These are phyloP conservation scores for Bubo blakistoni DNA, from an alignment of 2,113 vertebrate genomes.

Conservation along the genomic window DNA sequence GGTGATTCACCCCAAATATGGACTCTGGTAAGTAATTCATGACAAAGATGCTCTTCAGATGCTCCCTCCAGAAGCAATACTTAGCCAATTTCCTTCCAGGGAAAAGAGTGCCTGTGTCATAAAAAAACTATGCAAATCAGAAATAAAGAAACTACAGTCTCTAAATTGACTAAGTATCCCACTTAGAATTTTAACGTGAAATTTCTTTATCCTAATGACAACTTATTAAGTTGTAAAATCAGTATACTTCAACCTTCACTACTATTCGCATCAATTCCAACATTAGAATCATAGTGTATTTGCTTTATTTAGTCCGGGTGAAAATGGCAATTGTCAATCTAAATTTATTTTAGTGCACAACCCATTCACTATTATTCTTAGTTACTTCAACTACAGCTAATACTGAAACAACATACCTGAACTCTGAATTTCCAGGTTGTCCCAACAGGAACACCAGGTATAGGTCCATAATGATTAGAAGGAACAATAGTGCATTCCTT, in stretches of 20 bases:
- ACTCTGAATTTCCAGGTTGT: slow-evolving; percentile 98
- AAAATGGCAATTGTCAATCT: neutral
- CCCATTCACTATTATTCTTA: neutral
- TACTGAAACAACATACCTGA: slow-evolving; percentile 78
- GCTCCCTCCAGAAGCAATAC: neutral
- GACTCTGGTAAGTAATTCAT: slow-evolving; percentile 7
- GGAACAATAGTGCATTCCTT: slow-evolving; percentile 98
- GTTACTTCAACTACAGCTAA: slow-evolving; percentile 2
- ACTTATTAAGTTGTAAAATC: neutral
- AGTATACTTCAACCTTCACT: neutral
- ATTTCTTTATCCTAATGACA: neutral
- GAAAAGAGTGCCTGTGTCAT: neutral
- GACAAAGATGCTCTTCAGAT: neutral
- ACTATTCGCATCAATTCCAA: neutral
- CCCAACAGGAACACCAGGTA: slow-evolving; percentile 94
- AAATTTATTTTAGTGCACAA: neutral
- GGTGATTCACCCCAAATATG: neutral
- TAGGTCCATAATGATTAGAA: slow-evolving; percentile 95
- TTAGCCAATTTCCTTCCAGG: neutral
- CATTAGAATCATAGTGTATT: neutral
- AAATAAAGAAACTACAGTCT: neutral
- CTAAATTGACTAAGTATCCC: neutral
- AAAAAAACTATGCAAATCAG: neutral
- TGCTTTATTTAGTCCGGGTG: neutral
- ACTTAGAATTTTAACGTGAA: neutral